Conservation (phyloP, 2,113 vertebrate species). For the Leucosticte australis region DNA sequence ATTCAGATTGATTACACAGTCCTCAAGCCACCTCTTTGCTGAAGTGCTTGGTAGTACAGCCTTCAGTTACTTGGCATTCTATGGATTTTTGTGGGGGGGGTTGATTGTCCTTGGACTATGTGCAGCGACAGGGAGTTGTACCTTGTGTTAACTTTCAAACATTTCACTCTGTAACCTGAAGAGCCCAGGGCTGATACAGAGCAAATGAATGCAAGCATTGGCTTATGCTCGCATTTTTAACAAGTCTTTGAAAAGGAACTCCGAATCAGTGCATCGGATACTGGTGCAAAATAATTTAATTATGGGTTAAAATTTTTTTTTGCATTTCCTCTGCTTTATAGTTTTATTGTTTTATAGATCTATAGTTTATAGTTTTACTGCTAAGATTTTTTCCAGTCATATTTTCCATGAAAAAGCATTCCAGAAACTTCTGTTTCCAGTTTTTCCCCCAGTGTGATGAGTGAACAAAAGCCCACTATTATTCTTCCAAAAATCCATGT, state of each 20-base stretch:
- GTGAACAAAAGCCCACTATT: not conserved
- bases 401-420: not conserved
- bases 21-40: not conserved
- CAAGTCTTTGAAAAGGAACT: not conserved
- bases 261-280: not conserved
- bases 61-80: not conserved
- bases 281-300: not conserved
- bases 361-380: not conserved
- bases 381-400: not conserved
- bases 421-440: not conserved
- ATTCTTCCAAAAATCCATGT: not conserved
- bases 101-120: not conserved
- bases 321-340: not conserved
- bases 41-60: not conserved
- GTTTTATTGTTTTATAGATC: not conserved
- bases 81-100: not conserved
- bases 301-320: not conserved
- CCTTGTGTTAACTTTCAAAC: not conserved
- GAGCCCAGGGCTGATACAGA: fast-evolving
- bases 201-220: not conserved
- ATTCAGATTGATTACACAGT: not conserved
- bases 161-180: not conserved
- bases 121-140: not conserved
- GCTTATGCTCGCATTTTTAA: not conserved
- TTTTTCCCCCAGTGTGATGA: not conserved